phyloP scores from a whole-genome alignment of 2,797 vertebrate species.

The Enteromius unitaeniatus region DNA sequence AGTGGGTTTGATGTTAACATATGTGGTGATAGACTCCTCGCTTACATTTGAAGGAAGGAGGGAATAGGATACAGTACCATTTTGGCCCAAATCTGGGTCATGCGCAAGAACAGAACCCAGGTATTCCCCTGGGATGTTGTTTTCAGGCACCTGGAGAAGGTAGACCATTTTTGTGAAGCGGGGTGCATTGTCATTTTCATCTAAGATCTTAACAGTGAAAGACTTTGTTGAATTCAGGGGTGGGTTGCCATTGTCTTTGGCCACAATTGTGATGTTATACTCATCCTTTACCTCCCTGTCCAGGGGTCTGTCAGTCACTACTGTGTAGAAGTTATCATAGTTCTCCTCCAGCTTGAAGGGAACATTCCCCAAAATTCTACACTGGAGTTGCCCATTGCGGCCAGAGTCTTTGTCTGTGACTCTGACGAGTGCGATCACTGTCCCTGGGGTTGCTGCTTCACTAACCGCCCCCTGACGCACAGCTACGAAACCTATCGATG shows the following conservation, averaged over 20 bases:
- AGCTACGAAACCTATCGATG: slow-evolving; percentile 94
- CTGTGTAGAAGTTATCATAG: slow-evolving; percentile 97
- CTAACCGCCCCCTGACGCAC: slow-evolving; percentile 98
- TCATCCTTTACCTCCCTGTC: slow-evolving; percentile 95
- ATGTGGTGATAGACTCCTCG: slow-evolving; percentile 96
- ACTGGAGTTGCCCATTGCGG: slow-evolving; percentile 96
- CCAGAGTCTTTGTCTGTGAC: slow-evolving; percentile 97
- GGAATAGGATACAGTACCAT: slow-evolving; percentile 96
- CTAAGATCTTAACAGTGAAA: slow-evolving; percentile 93
- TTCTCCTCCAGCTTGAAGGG: slow-evolving; percentile 97
- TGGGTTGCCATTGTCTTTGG: slow-evolving; percentile 93
- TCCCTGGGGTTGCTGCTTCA: slow-evolving; percentile 93
- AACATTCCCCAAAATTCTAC: slow-evolving; percentile 90
- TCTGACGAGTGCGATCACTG: slow-evolving; percentile 94
- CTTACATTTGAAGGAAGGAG: slow-evolving; percentile 95
- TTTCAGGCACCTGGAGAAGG: slow-evolving; percentile 94
- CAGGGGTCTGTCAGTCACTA: slow-evolving; percentile 93
- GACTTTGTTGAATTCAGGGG: slow-evolving; percentile 96
- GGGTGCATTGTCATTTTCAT: slow-evolving; percentile 97
- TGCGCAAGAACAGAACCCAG: slow-evolving; percentile 95
- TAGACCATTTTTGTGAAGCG: slow-evolving; percentile 95
- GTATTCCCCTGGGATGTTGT: slow-evolving; percentile 98
- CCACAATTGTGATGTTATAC: slow-evolving; percentile 97
- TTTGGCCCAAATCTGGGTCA: slow-evolving; percentile 95
- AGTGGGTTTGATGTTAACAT: slow-evolving; percentile 96